Evolutionary conservation across 2,888 invertebrate genomes (phyloP), one percentile per base, ranked within the genome.

Genomic region (Empis stercorea): DNA sequence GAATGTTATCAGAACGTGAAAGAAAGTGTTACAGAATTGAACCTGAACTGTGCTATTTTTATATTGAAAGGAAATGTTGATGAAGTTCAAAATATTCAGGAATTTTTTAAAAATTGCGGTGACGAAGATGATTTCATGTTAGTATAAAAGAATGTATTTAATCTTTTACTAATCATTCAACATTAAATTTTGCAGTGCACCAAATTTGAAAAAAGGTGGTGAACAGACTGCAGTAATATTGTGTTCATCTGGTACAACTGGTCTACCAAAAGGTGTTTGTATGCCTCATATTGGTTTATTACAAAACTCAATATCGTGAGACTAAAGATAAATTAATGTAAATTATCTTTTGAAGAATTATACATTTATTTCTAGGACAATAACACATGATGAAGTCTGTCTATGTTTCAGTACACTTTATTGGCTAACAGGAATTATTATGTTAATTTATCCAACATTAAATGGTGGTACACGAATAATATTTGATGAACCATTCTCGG

Each of bases 211-310:
- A 13, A 9, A 27, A n/a, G 40, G 40, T 27, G 23, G 40, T 27
- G n/a, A 40, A 14, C 40, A 40, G n/a, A 40, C 40, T n/a, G 20
- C 23, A 14, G 56, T 58, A 55, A 65, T 66, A 30, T 48, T 66
- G 2, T 65, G 57, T 54, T 64, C 61, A 43, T 68, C 64, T 7
- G 65, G 65, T 1, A 65, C 66, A 0, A 65, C 66, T 1, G 64
- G 63, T 6, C 51, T 56, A 42, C 62, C 66, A 0, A 66, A 65
- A 50, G 66, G 64, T 7, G 62, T 63, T 0, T 56, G 58, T 0
- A 53, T 63, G 13, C 63, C 65, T 1, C 63, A 66, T 9, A 7
- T 9, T 27, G 23, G 7, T 27, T 27, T 27, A 27, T 9, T 27
- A 9, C 6, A 27, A 9, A 27, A 27, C 7, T 6, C 23, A 27